phyloP scores from a whole-genome alignment of 2,888 invertebrate genomes.

The Apamea epomidion region DNA sequence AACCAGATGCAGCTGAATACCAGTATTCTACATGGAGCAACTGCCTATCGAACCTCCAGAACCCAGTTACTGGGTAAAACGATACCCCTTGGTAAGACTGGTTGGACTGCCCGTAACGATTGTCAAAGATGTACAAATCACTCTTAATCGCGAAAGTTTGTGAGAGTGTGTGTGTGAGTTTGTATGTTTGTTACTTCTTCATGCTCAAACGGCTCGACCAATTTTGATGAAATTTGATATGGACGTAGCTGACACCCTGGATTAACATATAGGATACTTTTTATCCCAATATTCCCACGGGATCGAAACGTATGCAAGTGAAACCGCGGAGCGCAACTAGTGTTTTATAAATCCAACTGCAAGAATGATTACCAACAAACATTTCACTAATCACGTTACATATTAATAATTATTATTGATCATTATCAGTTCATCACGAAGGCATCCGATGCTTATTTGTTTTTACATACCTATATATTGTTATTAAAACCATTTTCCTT shows the following conservation, averaged over 20 bases:
- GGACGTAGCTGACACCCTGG: no score
- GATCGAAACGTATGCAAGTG: no score
- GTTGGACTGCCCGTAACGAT: not conserved
- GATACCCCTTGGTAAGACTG: not conserved
- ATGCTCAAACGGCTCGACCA: no score
- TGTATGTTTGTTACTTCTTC: no score
- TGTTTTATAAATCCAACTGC: not conserved
- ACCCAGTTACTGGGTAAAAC: not conserved
- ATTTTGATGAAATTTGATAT: no score
- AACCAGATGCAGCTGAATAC: no score
- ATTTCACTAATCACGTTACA: not conserved
- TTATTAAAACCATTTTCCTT: constrained; percentile 9
- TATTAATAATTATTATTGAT: not conserved
- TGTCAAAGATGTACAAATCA: not conserved
- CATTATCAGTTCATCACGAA: not conserved
- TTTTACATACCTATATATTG: not conserved
- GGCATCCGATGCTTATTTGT: not conserved
- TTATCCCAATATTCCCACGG: no score
- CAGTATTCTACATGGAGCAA: no score
- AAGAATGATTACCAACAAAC: not conserved
- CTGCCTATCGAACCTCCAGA: not conserved
- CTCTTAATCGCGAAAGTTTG: no score
- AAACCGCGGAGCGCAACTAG: no score
- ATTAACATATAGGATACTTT: no score
- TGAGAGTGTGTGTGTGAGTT: no score